Percentiles rank a stretch among this genome's conserved stretches.
Evolutionary conservation across 2,888 invertebrate species (phyloP).

Genomic region (Leptopilina myrica): DNA sequence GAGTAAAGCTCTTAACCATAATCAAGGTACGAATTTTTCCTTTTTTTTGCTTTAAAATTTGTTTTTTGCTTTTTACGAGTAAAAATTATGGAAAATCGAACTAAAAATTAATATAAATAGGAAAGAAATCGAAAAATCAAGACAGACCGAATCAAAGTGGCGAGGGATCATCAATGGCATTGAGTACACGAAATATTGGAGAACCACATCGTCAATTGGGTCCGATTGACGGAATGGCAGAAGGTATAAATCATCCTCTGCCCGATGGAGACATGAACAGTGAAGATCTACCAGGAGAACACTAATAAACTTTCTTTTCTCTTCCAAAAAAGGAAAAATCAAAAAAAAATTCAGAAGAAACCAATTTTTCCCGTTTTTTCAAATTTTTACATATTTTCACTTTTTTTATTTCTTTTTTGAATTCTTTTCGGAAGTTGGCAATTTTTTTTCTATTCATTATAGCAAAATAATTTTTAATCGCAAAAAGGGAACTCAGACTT

Average conservation of each 20-base stretch:
- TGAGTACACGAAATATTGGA: constrained; percentile 50
- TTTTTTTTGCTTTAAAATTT: neutral
- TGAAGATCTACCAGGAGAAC: neutral
- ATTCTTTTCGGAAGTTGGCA: too few relatives aligned
- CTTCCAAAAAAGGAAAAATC: neutral
- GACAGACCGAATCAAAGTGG: constrained; percentile 58
- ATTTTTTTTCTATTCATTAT: too few relatives aligned
- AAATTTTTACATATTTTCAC: too few relatives aligned
- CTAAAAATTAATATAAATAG: constrained; percentile 41
- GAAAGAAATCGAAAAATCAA: constrained; percentile 59
- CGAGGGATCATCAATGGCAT: constrained; percentile 53
- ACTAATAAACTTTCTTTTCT: constrained; percentile 21
- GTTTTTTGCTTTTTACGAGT: neutral
- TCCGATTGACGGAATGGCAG: constrained; percentile 57
- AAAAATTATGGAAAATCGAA: neutral
- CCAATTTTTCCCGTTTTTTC: too few relatives aligned
- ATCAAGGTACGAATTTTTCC: constrained; percentile 59
- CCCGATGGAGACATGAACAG: constrained; percentile 14
- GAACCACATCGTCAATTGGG: constrained; percentile 51
- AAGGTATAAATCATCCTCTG: constrained; percentile 40
- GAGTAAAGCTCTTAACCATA: constrained; percentile 64
- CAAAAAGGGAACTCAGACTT: too few relatives aligned
- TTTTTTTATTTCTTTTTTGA: too few relatives aligned
- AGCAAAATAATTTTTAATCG: too few relatives aligned
- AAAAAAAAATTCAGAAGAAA: neutral